These are phyloP conservation scores for Cisticola juncidis DNA, from an alignment of 2,113 vertebrate species.

Conservation along the genomic window DNA sequence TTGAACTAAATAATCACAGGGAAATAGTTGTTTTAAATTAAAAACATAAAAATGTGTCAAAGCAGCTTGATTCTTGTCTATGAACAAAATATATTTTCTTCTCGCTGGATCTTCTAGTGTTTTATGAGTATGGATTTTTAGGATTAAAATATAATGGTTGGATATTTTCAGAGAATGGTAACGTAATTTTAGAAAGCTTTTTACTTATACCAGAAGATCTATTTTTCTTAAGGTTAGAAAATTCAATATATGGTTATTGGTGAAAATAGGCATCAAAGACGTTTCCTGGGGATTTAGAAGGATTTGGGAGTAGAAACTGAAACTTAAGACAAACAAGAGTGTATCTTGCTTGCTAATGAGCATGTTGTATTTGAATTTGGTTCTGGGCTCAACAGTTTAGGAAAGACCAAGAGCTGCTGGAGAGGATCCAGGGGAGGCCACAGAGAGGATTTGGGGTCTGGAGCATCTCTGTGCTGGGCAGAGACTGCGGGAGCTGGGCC, in stretches of 20 bases:
- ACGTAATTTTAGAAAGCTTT: neutral
- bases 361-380: neutral
- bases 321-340: neutral
- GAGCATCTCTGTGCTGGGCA: neutral
- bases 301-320: neutral
- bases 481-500: neutral
- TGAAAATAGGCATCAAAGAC: neutral
- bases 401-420: rapidly evolving
- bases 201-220: neutral
- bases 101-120: neutral
- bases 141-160: neutral
- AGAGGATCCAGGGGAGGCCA: neutral
- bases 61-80: neutral
- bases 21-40: neutral
- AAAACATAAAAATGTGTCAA: neutral
- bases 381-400: rapidly evolving
- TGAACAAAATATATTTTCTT: neutral
- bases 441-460: neutral
- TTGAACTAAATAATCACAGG: rapidly evolving
- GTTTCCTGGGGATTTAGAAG: neutral
- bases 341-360: neutral
- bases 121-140: neutral
- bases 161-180: neutral
- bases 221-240: neutral
- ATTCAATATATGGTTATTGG: neutral